Evolutionary conservation across 2,797 vertebrate species (phyloP).

Genomic region (Xyrichtys novacula): DNA sequence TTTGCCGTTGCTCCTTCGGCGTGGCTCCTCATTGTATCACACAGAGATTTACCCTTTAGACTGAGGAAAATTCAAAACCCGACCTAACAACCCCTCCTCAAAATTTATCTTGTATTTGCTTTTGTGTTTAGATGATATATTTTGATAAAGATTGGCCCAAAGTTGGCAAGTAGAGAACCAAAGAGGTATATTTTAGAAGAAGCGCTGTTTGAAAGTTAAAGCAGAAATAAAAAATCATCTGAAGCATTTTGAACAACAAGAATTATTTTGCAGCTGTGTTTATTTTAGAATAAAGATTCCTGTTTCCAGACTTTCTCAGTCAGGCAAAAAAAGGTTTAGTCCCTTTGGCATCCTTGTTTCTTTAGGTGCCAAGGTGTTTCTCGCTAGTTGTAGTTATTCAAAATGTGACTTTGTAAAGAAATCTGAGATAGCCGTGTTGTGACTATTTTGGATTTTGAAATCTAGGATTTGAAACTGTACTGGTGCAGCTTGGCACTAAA

Average conservation of each 20-base stretch:
- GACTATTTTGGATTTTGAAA: too few relatives aligned
- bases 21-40: slow-evolving; percentile 57
- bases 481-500: not conserved
- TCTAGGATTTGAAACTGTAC: not conserved
- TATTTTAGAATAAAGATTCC: not conserved
- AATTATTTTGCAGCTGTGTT: not conserved
- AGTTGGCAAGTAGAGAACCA: not conserved
- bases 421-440: too few relatives aligned
- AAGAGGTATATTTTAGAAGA: not conserved
- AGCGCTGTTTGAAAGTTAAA: not conserved
- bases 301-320: not conserved
- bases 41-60: slow-evolving; percentile 10
- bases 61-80: slow-evolving; percentile 18
- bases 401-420: too few relatives aligned
- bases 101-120: not conserved
- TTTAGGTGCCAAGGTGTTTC: not conserved
- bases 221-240: not conserved
- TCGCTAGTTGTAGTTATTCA: not conserved
- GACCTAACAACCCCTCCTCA: not conserved
- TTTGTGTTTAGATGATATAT: not conserved
- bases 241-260: not conserved
- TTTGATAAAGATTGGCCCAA: not conserved
- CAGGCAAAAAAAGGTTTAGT: not conserved
- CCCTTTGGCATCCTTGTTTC: not conserved
- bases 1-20: slow-evolving; percentile 48